A percentile compares a stretch with the other conserved stretches of the same genome.
Conservation (phyloP, 2,797 vertebrate species). For the Microctenopoma lineatum region DNA sequence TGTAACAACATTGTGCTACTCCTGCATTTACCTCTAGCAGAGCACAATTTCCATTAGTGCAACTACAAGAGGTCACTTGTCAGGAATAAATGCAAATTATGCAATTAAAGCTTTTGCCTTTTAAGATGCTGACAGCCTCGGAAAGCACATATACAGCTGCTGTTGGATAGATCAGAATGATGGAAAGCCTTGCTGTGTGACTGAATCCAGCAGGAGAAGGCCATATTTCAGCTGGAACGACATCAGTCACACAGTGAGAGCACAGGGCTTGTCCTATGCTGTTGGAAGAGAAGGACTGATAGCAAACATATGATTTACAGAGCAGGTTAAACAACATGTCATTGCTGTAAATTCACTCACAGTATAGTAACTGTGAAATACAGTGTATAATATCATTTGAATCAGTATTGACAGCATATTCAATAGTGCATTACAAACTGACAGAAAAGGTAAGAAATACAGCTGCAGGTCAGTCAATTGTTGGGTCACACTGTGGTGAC, state of each 20-base stretch:
- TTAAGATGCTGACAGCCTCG: neutral
- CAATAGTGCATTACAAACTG: slow-evolving; percentile 40
- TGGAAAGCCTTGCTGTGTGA: slow-evolving; percentile 8
- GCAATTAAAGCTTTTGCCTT: slow-evolving; percentile 1
- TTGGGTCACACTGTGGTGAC: slow-evolving; percentile 4
- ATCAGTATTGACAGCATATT: slow-evolving; percentile 30
- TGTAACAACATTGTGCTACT: neutral
- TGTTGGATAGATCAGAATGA: slow-evolving; percentile 24
- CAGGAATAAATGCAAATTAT: neutral
- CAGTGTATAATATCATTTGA: slow-evolving; percentile 1
- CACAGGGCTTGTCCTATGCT: slow-evolving; percentile 31
- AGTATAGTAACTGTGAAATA: neutral
- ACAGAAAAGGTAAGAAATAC: slow-evolving; percentile 3
- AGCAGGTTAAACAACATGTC: slow-evolving; percentile 12
- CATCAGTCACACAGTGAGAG: slow-evolving; percentile 37
- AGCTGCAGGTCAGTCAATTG: neutral
- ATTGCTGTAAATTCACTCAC: slow-evolving; percentile 15
- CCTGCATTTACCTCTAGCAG: neutral
- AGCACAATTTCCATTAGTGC: neutral
- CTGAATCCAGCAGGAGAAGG: slow-evolving; percentile 19
- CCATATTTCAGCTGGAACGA: slow-evolving; percentile 33
- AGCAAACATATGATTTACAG: slow-evolving; percentile 43
- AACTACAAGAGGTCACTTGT: neutral
- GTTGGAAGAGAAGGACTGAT: slow-evolving; percentile 16
- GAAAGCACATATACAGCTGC: slow-evolving; percentile 1